A percentile compares a stretch with the other conserved stretches of the same genome.
Conservation (phyloP, 2,797 vertebrate genomes). For the Tadarida brasiliensis region DNA sequence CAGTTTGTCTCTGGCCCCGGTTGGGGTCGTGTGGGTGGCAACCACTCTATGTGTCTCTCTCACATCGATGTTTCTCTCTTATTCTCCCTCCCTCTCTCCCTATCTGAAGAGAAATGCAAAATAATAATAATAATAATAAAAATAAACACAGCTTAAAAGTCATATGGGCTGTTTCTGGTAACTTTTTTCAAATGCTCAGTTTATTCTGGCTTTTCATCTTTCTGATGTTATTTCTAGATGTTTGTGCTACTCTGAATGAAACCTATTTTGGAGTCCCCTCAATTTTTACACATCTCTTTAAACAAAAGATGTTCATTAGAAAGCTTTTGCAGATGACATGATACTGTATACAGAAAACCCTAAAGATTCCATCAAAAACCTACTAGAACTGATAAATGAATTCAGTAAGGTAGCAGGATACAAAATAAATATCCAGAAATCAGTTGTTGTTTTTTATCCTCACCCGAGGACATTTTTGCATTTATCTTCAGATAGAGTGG, state of each 20-base stretch:
- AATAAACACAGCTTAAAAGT: slow-evolving; percentile 33
- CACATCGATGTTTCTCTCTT: too few species aligned
- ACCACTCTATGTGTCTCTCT: too few species aligned
- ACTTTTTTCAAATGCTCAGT: slow-evolving; percentile 22
- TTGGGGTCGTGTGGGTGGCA: too few species aligned
- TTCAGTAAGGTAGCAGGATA: not conserved
- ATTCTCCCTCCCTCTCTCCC: too few species aligned
- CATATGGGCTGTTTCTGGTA: not conserved
- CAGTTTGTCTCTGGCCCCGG: too few species aligned
- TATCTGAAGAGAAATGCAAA: too few species aligned
- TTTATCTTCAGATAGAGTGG: too few species aligned
- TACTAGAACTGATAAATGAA: not conserved
- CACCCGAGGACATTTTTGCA: too few species aligned
- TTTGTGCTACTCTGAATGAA: not conserved
- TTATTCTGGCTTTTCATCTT: slow-evolving; percentile 10
- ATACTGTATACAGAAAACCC: not conserved
- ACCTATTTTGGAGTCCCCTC: not conserved
- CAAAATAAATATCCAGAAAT: not conserved
- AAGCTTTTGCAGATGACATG: not conserved
- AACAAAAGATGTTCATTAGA: not conserved
- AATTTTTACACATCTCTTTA: not conserved
- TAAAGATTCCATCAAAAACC: not conserved
- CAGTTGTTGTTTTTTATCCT: not conserved
- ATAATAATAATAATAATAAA: too few species aligned
- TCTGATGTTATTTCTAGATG: slow-evolving; percentile 4